A percentile compares a stretch with the other conserved stretches of the same genome.
These are phyloP conservation scores for Globia sparganii DNA, from an alignment of 2,888 invertebrate species.

Conservation along the genomic window DNA sequence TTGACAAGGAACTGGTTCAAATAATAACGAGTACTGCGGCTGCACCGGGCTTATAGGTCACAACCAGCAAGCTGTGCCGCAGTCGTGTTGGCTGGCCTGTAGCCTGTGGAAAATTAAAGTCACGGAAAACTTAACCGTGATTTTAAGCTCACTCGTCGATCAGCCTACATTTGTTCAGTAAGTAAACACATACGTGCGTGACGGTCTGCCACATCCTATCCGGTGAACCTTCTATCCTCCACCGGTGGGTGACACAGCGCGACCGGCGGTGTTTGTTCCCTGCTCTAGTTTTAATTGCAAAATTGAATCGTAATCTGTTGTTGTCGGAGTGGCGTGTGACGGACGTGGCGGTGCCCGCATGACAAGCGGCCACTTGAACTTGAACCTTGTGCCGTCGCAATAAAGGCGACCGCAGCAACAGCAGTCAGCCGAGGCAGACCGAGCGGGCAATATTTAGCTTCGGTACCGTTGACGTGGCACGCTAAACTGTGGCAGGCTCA, in stretches of 20 bases:
- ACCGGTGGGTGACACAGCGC: neutral
- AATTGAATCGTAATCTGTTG: constrained; percentile 70
- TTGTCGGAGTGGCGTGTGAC: constrained; percentile 62
- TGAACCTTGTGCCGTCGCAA: constrained; percentile 13
- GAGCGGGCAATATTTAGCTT: constrained; percentile 8
- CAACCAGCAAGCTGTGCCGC: neutral
- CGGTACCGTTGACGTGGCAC: constrained; percentile 5
- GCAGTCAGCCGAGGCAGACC: neutral
- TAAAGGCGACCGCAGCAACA: constrained; percentile 11
- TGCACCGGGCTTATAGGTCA: neutral
- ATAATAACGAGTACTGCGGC: too few relatives aligned
- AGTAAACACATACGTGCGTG: neutral
- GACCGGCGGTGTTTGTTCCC: constrained; percentile 15
- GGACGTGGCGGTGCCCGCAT: constrained; percentile 42
- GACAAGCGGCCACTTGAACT: neutral
- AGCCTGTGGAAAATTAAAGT: neutral
- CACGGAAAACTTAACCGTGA: neutral
- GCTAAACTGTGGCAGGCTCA: neutral
- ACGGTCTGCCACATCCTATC: too few relatives aligned
- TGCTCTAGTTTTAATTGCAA: constrained; percentile 67
- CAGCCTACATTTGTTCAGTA: neutral
- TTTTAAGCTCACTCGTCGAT: neutral
- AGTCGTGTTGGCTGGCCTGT: too few relatives aligned
- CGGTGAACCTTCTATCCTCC: constrained; percentile 11
- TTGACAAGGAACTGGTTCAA: neutral